Evolutionary conservation across 2,113 vertebrate species (phyloP), one percentile per base, ranked within the genome.

Genomic region (Phyllostomus discolor): DNA sequence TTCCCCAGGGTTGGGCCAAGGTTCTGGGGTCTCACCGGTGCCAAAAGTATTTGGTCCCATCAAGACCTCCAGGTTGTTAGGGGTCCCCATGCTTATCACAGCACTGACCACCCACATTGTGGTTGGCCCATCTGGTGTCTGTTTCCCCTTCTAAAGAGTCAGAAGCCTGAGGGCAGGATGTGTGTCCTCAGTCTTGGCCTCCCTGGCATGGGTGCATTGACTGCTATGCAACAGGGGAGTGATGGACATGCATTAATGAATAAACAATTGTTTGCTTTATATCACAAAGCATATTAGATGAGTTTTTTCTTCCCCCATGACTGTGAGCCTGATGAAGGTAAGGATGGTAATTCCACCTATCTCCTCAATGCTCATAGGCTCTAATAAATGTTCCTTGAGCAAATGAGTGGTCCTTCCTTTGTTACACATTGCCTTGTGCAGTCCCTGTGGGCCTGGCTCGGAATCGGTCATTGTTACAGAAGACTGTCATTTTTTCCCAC

Each of bases 401-500:
- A 35, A 66, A 28, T 7, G 19, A n/a, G n/a, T 0, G 12, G 3
- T 14, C 24, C 20, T 72, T n/a, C 59, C 62, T 69, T 38, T 17
- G 22, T 1, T 22, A 6, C 0, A 0, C 16, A 4, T 52, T 78
- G 24, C 26, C 10, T 20, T n/a, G 17, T 62, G 38, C 2, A 5
- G 59, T 22, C 7, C 26, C 26, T 5, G 0, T 0, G 26, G 46
- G 52, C 89, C 16, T 24, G 6, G 33, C 31, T 93, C 46, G 14
- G 35, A 54, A 10, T 1, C 38, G 38, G 75, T 28, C 78, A 20
- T 7, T 5, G 59, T 66, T 50, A 43, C 12, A 67, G 48, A 35
- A 41, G 46, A 46, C 66, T 0, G 17, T 12, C 3, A 35, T 14
- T 28, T 43, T 62, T 38, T 80, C 9, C 33, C 38, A 24, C 5